phyloP scores from a whole-genome alignment of 2,888 invertebrate species.

The Drosophila rubida region DNA sequence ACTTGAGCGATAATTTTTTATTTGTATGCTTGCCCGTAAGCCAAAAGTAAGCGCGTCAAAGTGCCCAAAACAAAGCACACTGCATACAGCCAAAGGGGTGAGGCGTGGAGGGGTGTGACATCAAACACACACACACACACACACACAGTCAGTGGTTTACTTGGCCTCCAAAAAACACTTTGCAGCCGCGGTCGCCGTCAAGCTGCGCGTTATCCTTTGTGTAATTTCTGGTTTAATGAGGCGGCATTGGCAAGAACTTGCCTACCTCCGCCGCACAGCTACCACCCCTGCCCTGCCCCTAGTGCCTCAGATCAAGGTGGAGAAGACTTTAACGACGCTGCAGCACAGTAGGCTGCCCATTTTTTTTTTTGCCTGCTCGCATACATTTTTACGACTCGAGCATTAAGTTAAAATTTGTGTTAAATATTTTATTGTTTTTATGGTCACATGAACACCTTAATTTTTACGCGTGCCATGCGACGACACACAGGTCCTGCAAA shows the following conservation, averaged over 20 bases:
- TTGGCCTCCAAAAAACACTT: conserved; percentile 23
- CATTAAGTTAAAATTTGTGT: conserved; percentile 80
- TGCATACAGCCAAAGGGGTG: conserved; percentile 10
- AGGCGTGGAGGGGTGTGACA: conserved; percentile 8
- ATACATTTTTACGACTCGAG: conserved; percentile 68
- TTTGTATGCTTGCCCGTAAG: conserved; percentile 65
- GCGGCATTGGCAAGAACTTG: conserved; percentile 59
- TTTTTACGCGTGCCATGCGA: conserved; percentile 43
- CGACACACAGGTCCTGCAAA: conserved; percentile 32
- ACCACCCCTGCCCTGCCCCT: neutral
- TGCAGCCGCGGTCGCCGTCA: conserved; percentile 44
- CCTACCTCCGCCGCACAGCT: neutral
- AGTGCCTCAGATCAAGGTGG: conserved; percentile 1
- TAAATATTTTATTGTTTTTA: conserved; percentile 81
- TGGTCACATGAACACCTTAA: conserved; percentile 71
- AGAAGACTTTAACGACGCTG: conserved; percentile 48
- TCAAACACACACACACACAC: conserved; percentile 16
- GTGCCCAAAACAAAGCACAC: conserved; percentile 54
- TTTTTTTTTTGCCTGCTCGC: conserved; percentile 64
- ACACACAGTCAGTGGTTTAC: conserved; percentile 31
- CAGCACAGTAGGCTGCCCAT: conserved; percentile 51
- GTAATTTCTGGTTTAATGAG: conserved; percentile 81
- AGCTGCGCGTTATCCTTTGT: conserved; percentile 76
- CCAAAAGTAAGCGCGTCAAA: conserved; percentile 56
- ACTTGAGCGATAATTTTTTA: conserved; percentile 74